phyloP scores from a whole-genome alignment of 2,888 invertebrate species.

The Tinea trinotella region DNA sequence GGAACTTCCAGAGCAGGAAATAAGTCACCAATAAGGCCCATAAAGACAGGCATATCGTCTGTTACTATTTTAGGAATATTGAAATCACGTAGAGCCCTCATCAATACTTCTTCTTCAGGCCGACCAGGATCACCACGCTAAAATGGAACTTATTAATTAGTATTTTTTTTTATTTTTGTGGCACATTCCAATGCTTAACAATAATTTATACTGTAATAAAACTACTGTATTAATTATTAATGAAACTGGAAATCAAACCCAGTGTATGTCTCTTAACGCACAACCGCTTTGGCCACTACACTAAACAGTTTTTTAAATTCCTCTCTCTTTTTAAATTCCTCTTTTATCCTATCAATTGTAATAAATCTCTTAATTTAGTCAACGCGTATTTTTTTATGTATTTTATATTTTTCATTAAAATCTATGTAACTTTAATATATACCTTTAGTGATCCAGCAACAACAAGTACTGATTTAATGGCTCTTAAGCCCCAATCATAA shows the following conservation, averaged over 20 bases:
- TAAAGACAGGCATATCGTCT: slow-evolving; percentile 96
- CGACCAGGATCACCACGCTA: slow-evolving; percentile 93
- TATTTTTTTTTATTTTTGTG: too few relatives aligned
- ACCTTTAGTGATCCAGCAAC: slow-evolving; percentile 97
- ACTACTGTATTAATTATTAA: slow-evolving; percentile 12
- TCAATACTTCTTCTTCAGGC: slow-evolving; percentile 96
- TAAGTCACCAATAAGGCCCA: slow-evolving; percentile 96
- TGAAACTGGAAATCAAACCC: too few relatives aligned
- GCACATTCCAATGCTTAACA: too few relatives aligned
- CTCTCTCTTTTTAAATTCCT: too few relatives aligned
- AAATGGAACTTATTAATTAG: too few relatives aligned
- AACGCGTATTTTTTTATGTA: not conserved
- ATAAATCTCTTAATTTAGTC: too few relatives aligned
- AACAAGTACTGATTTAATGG: slow-evolving; percentile 96
- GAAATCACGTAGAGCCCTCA: slow-evolving; percentile 96
- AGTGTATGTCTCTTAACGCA: too few relatives aligned
- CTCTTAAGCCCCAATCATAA: slow-evolving; percentile 97
- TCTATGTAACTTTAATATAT: too few relatives aligned
- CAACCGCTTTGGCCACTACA: too few relatives aligned
- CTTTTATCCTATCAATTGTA: too few relatives aligned
- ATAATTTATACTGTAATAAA: not conserved
- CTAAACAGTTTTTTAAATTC: too few relatives aligned
- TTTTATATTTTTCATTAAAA: not conserved
- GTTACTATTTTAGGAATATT: slow-evolving; percentile 97
- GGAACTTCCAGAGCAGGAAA: slow-evolving; percentile 97